Conservation (phyloP, 2,113 vertebrate species). For the Oreamnos americanus region DNA sequence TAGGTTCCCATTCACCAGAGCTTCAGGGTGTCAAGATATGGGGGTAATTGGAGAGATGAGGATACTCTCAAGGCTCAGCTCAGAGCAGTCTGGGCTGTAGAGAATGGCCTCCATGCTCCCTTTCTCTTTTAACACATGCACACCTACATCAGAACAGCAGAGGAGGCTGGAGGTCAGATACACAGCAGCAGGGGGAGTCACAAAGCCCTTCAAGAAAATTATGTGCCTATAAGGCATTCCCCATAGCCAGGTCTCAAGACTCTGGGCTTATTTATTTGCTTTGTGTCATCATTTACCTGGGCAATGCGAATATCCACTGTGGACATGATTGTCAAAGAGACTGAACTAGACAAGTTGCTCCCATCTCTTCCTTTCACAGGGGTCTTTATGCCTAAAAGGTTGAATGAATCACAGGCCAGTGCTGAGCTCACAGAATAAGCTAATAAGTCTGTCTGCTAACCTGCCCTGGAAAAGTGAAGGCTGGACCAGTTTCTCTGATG, state of each 20-base stretch:
- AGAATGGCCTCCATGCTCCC: accelerated
- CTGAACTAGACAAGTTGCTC: accelerated
- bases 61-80: background rate
- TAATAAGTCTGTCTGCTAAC: background rate
- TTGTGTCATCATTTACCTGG: background rate
- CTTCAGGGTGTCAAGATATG: background rate
- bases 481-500: background rate
- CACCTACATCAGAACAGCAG: background rate
- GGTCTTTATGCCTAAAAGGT: accelerated
- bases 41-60: background rate
- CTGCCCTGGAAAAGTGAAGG: background rate
- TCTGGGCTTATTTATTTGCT: background rate
- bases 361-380: background rate
- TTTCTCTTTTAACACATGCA: background rate
- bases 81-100: accelerated
- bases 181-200: accelerated
- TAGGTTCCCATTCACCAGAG: background rate
- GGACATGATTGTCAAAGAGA: background rate
- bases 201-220: background rate
- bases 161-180: no score
- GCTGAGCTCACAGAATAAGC: background rate
- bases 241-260: background rate
- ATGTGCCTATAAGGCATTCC: background rate
- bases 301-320: background rate
- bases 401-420: background rate